phyloP scores from a whole-genome alignment of 2,113 vertebrate species.

The Carassius gibelio region DNA sequence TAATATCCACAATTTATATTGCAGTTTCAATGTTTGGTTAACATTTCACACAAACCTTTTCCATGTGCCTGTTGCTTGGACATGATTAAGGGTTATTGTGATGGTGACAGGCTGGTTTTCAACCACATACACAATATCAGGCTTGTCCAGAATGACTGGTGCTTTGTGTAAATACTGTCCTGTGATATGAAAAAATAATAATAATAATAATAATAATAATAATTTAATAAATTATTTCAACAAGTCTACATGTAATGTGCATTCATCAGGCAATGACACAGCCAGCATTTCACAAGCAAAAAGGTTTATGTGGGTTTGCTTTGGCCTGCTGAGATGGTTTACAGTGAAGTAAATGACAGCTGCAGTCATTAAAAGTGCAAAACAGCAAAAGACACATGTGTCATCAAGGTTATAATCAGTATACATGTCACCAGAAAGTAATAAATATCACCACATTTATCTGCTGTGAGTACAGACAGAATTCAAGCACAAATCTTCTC shows the following conservation, averaged over 20 bases:
- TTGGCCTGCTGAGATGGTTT: background rate
- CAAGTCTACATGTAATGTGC: background rate
- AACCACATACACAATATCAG: constrained; percentile 84
- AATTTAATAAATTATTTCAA: background rate
- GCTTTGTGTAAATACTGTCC: constrained; percentile 86
- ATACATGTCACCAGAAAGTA: background rate
- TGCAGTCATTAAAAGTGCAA: background rate
- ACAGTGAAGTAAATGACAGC: background rate
- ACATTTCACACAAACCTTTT: constrained; percentile 76
- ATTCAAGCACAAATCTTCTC: background rate
- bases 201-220: no score
- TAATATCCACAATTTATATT: background rate
- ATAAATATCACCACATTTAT: background rate
- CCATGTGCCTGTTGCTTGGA: constrained; percentile 87
- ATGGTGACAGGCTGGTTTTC: constrained; percentile 84
- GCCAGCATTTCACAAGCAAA: background rate
- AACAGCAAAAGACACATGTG: background rate
- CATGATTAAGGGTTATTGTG: constrained; percentile 89
- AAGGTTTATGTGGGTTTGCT: background rate
- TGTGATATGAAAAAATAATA: constrained; percentile 54
- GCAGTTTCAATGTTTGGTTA: background rate
- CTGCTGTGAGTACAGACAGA: background rate
- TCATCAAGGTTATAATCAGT: background rate
- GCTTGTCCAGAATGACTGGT: constrained; percentile 86
- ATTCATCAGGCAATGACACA: background rate